Percentiles rank a stretch among this genome's conserved stretches.
Conservation (phyloP, 1,140 invertebrate species). For the Aphidius gifuensis region DNA sequence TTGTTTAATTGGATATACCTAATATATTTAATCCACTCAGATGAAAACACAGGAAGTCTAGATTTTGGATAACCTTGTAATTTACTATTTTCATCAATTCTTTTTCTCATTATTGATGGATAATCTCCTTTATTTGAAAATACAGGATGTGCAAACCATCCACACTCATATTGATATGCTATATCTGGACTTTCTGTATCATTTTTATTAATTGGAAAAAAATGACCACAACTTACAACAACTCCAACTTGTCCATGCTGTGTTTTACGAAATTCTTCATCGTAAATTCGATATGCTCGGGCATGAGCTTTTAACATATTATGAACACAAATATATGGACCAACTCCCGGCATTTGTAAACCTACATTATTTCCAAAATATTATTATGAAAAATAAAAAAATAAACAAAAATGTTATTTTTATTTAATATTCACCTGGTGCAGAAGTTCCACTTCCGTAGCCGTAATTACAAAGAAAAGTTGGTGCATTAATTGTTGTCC, state of each 20-base stretch:
- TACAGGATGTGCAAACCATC: neutral
- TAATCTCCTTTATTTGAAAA: conserved; percentile 9
- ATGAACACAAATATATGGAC: conserved; percentile 55
- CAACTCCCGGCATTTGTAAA: conserved; percentile 44
- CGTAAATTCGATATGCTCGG: conserved; percentile 46
- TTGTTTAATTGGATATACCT: neutral
- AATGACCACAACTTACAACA: neutral
- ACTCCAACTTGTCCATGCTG: conserved; percentile 23
- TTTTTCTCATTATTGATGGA: neutral
- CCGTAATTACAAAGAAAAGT: conserved; percentile 63
- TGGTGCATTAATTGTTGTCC: conserved; percentile 21
- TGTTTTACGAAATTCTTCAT: conserved; percentile 8
- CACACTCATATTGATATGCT: conserved; percentile 5
- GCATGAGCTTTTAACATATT: conserved; percentile 59
- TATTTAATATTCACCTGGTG: conserved; percentile 12
- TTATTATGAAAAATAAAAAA: conserved; percentile 18
- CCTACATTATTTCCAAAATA: conserved; percentile 34
- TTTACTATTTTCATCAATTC: neutral
- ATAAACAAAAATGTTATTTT: too few species aligned
- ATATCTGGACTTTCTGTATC: neutral
- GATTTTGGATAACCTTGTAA: neutral
- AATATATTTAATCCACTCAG: neutral
- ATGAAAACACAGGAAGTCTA: neutral
- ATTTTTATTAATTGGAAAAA: neutral
- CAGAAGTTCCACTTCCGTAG: conserved; percentile 52